Percentiles rank a stretch among this genome's conserved stretches.
Conservation (phyloP, 2,797 vertebrate genomes). For the Karalla daura region DNA sequence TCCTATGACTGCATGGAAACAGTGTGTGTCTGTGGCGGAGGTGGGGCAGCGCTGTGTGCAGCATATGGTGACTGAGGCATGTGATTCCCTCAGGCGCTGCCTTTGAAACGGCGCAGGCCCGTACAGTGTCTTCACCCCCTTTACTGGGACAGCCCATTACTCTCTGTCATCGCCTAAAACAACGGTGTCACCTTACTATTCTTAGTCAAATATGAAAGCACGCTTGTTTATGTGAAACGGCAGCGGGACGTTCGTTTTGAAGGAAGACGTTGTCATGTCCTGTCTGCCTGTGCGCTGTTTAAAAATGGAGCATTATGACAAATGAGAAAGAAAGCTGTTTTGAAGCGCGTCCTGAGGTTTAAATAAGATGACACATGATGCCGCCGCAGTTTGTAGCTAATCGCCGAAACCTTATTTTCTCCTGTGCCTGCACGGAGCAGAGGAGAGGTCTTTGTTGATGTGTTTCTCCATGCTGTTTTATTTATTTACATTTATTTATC, state of each 20-base stretch:
- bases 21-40: slow-evolving; percentile 10
- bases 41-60: slow-evolving; percentile 23
- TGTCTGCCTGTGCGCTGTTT: not conserved
- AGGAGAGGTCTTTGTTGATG: not conserved
- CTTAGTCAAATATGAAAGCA: slow-evolving; percentile 62
- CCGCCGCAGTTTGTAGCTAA: not conserved
- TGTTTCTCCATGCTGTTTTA: too few species aligned
- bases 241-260: slow-evolving; percentile 49
- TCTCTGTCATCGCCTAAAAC: slow-evolving; percentile 70
- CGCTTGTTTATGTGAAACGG: slow-evolving; percentile 39
- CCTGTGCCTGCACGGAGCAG: too few species aligned
- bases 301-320: slow-evolving; percentile 54
- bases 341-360: slow-evolving; percentile 2
- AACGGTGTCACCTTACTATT: slow-evolving; percentile 71
- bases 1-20: slow-evolving; percentile 1
- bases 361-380: not conserved
- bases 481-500: too few species aligned
- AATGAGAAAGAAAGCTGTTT: slow-evolving; percentile 38
- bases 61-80: slow-evolving; percentile 61
- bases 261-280: slow-evolving; percentile 43
- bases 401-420: not conserved
- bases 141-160: slow-evolving; percentile 63
- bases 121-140: slow-evolving; percentile 40
- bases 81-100: slow-evolving; percentile 56
- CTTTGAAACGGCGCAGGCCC: slow-evolving; percentile 67